phyloP scores from a whole-genome alignment of 2,113 vertebrate species.

The Notothenia rossii region DNA sequence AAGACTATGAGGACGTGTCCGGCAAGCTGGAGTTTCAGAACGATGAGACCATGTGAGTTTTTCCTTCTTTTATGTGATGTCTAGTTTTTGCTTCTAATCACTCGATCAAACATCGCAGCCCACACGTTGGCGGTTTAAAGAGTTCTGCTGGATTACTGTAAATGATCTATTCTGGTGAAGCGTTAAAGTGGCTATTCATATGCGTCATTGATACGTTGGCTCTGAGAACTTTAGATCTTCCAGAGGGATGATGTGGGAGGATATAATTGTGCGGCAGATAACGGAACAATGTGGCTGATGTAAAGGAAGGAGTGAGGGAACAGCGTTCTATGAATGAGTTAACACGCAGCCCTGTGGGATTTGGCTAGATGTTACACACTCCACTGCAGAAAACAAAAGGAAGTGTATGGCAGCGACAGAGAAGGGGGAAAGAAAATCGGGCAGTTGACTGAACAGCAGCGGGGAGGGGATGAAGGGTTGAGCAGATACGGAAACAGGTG shows the following conservation, averaged over 20 bases:
- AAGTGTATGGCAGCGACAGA: constrained; percentile 8
- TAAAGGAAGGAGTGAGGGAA: constrained; percentile 17
- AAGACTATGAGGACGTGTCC: constrained; percentile 88
- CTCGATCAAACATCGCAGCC: constrained; percentile 59
- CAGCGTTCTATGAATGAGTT: constrained; percentile 58
- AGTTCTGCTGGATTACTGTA: constrained; percentile 55
- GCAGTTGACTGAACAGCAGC: constrained; percentile 26
- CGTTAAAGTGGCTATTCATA: constrained; percentile 52
- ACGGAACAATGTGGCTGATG: constrained; percentile 58
- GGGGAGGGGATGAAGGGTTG: constrained; percentile 11
- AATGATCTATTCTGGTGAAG: constrained; percentile 53
- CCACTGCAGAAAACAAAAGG: constrained; percentile 40
- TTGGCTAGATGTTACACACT: constrained; percentile 39
- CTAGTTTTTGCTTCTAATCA: constrained; percentile 43
- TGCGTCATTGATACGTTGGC: constrained; percentile 63
- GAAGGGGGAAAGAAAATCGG: constrained; percentile 16
- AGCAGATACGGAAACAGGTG: constrained; percentile 42
- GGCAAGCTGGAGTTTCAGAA: constrained; percentile 90
- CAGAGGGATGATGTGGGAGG: constrained; percentile 61
- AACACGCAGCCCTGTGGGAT: constrained; percentile 32
- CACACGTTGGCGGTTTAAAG: constrained; percentile 49
- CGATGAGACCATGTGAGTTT: constrained; percentile 89
- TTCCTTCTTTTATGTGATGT: not conserved
- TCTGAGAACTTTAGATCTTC: constrained; percentile 61
- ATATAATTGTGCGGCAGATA: constrained; percentile 70